phyloP scores from a whole-genome alignment of 2,113 vertebrate genomes.

The Gadus chalcogrammus region DNA sequence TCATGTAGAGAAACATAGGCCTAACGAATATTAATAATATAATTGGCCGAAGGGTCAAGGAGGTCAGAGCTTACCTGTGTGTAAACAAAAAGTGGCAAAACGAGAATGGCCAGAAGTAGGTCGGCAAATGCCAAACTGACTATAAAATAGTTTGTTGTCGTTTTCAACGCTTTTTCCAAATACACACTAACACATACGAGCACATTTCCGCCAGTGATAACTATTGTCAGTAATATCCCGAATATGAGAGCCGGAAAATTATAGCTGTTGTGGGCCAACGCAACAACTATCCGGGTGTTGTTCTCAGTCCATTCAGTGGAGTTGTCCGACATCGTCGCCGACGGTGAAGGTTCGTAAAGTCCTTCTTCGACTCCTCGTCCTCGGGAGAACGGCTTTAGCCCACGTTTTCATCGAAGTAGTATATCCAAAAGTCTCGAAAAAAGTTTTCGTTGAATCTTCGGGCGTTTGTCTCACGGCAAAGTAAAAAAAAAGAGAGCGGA shows the following conservation, averaged over 20 bases:
- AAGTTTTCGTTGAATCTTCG: too few species aligned
- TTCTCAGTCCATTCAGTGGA: slow-evolving; percentile 6
- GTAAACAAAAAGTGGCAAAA: slow-evolving; percentile 90
- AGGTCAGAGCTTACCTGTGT: slow-evolving; percentile 75
- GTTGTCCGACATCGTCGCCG: slow-evolving; percentile 58
- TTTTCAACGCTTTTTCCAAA: slow-evolving; percentile 86
- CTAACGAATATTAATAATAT: background rate
- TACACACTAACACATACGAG: slow-evolving; percentile 89
- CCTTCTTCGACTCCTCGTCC: slow-evolving; percentile 12
- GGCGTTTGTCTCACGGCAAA: too few species aligned
- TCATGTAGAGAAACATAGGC: too few species aligned
- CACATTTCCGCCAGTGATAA: slow-evolving; percentile 82
- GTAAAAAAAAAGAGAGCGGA: too few species aligned
- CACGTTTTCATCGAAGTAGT: slow-evolving; percentile 47
- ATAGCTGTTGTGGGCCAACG: slow-evolving; percentile 25
- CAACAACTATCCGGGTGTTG: too few species aligned
- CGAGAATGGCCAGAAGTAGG: slow-evolving; percentile 85
- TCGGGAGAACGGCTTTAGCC: slow-evolving; percentile 16
- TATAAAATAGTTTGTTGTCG: slow-evolving; percentile 94
- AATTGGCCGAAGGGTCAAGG: background rate
- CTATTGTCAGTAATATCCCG: slow-evolving; percentile 80
- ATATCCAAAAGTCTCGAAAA: slow-evolving; percentile 1
- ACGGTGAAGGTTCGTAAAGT: background rate
- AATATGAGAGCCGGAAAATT: slow-evolving; percentile 78
- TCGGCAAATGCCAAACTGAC: slow-evolving; percentile 89